Percentiles rank a stretch among this genome's conserved stretches.
phyloP scores from a whole-genome alignment of 2,888 invertebrate species.

The Morpho achilles region DNA sequence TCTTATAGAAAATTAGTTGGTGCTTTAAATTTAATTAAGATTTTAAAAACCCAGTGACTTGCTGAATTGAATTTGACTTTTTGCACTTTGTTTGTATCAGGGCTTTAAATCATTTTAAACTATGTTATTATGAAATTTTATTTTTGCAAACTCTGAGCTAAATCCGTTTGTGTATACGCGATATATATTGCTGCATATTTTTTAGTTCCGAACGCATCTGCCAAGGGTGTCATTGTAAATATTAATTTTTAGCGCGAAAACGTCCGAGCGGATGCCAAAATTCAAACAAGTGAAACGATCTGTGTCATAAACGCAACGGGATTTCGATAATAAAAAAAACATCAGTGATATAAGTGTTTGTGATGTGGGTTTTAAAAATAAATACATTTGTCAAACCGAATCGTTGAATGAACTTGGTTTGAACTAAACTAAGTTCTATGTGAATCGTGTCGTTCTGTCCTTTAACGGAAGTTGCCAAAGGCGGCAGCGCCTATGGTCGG shows the following conservation, averaged over 20 bases:
- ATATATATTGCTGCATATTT: neutral
- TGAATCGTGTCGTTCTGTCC: neutral
- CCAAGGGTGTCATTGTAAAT: conserved; percentile 19
- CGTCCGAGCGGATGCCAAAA: conserved; percentile 14
- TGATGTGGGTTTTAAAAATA: conserved; percentile 17
- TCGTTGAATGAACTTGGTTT: conserved; percentile 1
- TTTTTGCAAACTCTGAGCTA: too few species aligned
- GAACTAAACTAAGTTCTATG: neutral
- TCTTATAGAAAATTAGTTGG: too few species aligned
- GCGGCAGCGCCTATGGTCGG: conserved; percentile 39
- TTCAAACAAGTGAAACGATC: conserved; percentile 5
- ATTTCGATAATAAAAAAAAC: neutral
- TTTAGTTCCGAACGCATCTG: conserved; percentile 7
- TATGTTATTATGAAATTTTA: too few species aligned
- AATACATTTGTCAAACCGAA: conserved; percentile 9
- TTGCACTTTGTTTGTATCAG: neutral
- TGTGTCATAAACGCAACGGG: conserved; percentile 7
- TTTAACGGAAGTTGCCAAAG: neutral
- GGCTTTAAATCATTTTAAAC: too few species aligned
- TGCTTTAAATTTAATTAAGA: too few species aligned
- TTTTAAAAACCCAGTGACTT: too few species aligned
- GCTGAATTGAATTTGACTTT: too few species aligned
- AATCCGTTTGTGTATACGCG: too few species aligned
- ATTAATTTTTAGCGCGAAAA: conserved; percentile 17
- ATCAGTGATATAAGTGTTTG: conserved; percentile 3